A percentile compares a stretch with the other conserved stretches of the same genome.
Evolutionary conservation across 1,140 invertebrate species (phyloP).

Genomic region (Scaptomyza pallida): DNA sequence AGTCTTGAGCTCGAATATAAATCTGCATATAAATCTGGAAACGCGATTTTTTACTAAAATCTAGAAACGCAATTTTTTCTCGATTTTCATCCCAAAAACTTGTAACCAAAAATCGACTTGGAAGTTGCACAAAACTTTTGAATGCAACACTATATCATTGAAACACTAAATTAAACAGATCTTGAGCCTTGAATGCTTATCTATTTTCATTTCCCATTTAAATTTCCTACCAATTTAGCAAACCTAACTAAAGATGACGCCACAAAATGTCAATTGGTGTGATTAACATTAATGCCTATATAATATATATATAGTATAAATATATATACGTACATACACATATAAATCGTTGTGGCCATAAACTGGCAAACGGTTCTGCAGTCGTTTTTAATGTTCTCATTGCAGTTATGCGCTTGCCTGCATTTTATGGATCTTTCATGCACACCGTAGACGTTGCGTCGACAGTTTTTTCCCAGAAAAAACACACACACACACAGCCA

Average conservation of each 20-base stretch:
- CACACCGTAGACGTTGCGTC: constrained; percentile 76
- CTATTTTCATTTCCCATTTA: no score
- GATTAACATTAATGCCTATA: not conserved
- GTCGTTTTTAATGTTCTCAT: constrained; percentile 70
- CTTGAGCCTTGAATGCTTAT: no score
- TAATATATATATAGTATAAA: constrained; percentile 15
- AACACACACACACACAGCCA: constrained; percentile 53
- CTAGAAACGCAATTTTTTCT: no score
- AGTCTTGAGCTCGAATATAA: no score
- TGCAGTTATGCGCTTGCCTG: constrained; percentile 74
- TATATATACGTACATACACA: no score
- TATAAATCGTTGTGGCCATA: constrained; percentile 58
- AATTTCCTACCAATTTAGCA: not conserved
- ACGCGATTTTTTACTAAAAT: no score
- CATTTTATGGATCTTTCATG: constrained; percentile 63
- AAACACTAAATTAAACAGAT: no score
- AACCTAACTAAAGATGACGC: not conserved
- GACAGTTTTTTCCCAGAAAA: constrained; percentile 80
- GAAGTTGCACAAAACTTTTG: no score
- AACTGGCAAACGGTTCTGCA: constrained; percentile 63
- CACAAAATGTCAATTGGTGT: constrained; percentile 2
- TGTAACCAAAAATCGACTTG: no score
- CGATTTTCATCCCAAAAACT: no score
- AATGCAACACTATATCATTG: no score
- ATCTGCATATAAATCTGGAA: no score